Evolutionary conservation across 2,113 vertebrate species (phyloP), one percentile per base, ranked within the genome.

Genomic region (Emydocephalus ijimae): DNA sequence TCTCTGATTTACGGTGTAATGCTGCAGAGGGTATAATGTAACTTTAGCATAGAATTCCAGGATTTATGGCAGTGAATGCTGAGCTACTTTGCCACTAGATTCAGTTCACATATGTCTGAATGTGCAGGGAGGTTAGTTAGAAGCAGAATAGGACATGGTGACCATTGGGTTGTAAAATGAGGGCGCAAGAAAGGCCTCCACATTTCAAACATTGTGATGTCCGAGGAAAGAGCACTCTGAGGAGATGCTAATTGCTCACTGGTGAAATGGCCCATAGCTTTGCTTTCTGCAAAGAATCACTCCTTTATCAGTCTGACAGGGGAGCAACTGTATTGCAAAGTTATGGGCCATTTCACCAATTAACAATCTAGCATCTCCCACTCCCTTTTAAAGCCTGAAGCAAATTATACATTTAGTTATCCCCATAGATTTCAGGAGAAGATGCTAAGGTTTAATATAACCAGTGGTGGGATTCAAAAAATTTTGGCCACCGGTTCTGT

Each of bases 1-100:
- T 45, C 69, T 87, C 4, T 93, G 91, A 95, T 94, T 95, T 91
- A 95, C 88, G 57, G 59, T 18, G 9, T 18, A 87, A 92, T 54
- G 90, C 14, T 2, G 45, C 15, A 9, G 89, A 6, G 0, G 57
- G 93, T 64, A 74, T 87, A 59, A 90, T 34, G 91, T 55, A 56
- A 91, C 81, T 81, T 92, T 5, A 45, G 45, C 91, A 21, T 43
- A 55, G 26, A 91, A 86, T 48, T 94, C 57, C 55, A 94, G 93
- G 89, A 96, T 96, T 96, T 96, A 94, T 5, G 89, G 91, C 0
- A 0, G 5, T 29, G 88, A 87, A 90, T 26, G 29, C 3, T 21
- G 12, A 0, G 54, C 0, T 0, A 94, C 90, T 93, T 50, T 90
- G 56, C 21, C 88, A 93, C 91, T 90, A 88, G 59, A 56, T 39